A percentile compares a stretch with the other conserved stretches of the same genome.
phyloP scores from a whole-genome alignment of 2,888 invertebrate genomes.

The Drosophila pegasa region DNA sequence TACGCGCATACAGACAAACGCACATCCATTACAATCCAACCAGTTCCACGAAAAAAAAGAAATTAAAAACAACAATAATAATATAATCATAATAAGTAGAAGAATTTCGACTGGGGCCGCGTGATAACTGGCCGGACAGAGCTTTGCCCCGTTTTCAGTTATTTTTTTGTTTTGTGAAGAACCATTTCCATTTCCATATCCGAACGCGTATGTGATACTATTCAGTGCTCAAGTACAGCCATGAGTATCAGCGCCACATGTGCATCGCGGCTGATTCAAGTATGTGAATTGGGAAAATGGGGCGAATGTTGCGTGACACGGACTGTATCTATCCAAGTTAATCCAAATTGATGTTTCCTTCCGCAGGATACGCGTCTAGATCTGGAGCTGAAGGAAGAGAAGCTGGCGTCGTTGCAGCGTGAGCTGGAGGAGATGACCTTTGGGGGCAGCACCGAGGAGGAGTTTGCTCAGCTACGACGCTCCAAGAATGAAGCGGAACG shows the following conservation, averaged over 20 bases:
- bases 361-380: slow-evolving; percentile 93
- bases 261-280: slow-evolving; percentile 68
- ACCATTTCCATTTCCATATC: slow-evolving; percentile 28
- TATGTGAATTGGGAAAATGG: slow-evolving; percentile 28
- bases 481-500: slow-evolving; percentile 95
- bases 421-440: slow-evolving; percentile 95
- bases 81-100: slow-evolving; percentile 41
- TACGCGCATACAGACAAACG: slow-evolving; percentile 38
- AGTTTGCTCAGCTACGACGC: slow-evolving; percentile 92
- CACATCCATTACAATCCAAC: slow-evolving; percentile 12
- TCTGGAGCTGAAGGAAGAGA: slow-evolving; percentile 95
- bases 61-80: slow-evolving; percentile 46
- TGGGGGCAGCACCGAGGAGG: slow-evolving; percentile 93
- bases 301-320: background rate
- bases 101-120: slow-evolving; percentile 36
- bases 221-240: slow-evolving; percentile 55
- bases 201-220: slow-evolving; percentile 21
- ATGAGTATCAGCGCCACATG: slow-evolving; percentile 73
- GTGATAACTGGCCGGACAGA: slow-evolving; percentile 50
- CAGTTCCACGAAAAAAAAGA: slow-evolving; percentile 45
- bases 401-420: slow-evolving; percentile 90
- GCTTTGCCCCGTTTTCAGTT: slow-evolving; percentile 25
- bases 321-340: background rate
- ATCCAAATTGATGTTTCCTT: background rate
- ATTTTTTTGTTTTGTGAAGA: slow-evolving; percentile 1